A percentile compares a stretch with the other conserved stretches of the same genome.
Evolutionary conservation across 2,888 invertebrate genomes (phyloP).

Genomic region (Drosophila ochracea): DNA sequence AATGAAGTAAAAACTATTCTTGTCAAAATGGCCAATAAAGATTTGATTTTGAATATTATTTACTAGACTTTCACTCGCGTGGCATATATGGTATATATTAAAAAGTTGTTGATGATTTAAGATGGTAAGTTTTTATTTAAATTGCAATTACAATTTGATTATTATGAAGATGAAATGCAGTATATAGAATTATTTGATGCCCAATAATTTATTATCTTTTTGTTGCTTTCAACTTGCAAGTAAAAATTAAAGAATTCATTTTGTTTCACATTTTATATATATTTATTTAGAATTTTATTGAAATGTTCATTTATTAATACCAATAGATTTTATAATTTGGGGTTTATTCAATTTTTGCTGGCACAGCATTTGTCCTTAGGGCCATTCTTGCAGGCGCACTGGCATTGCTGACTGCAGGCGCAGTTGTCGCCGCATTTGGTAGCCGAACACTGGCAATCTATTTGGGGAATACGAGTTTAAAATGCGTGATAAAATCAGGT

Average conservation of each 20-base stretch:
- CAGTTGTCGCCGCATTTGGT: slow-evolving; percentile 76
- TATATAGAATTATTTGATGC: background rate
- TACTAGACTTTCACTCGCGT: background rate
- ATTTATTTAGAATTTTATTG: background rate
- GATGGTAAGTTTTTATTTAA: background rate
- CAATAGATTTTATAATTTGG: background rate
- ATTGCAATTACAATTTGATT: background rate
- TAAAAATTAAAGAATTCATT: background rate
- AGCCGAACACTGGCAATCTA: slow-evolving; percentile 74
- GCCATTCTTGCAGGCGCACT: slow-evolving; percentile 75
- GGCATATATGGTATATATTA: background rate
- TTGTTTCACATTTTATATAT: background rate
- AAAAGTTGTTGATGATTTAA: background rate
- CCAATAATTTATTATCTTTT: background rate
- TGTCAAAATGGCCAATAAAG: slow-evolving; percentile 85
- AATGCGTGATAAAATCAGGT: background rate
- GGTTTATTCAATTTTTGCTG: slow-evolving; percentile 49
- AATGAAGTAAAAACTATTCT: slow-evolving; percentile 81
- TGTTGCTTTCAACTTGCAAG: background rate
- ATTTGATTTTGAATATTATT: slow-evolving; percentile 63
- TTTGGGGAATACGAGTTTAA: background rate
- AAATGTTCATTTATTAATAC: background rate
- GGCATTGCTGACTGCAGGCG: slow-evolving; percentile 72
- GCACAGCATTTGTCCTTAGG: slow-evolving; percentile 75
- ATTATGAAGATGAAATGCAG: background rate